Percentiles rank a stretch among this genome's conserved stretches.
phyloP scores from a whole-genome alignment of 2,797 vertebrate genomes.

The Danio tinwini region DNA sequence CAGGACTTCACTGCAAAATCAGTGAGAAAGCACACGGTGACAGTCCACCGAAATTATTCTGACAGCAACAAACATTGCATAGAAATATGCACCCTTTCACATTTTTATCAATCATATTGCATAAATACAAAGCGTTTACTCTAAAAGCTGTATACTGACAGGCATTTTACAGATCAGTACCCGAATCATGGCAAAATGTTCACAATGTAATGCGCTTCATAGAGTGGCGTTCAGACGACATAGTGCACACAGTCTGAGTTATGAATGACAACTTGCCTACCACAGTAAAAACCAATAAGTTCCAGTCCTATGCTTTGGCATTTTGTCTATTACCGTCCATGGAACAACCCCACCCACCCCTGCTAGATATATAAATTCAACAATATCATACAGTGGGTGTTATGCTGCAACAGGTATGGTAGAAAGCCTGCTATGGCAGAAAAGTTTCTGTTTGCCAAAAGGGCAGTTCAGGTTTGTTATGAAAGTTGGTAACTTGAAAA shows the following conservation, averaged over 20 bases:
- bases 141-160: slow-evolving; percentile 59
- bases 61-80: slow-evolving; percentile 70
- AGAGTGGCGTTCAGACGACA: slow-evolving; percentile 56
- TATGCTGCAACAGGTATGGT: slow-evolving; percentile 29
- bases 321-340: slow-evolving; percentile 54
- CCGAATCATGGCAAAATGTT: slow-evolving; percentile 56
- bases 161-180: slow-evolving; percentile 68
- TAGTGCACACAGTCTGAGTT: slow-evolving; percentile 70
- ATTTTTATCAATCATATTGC: slow-evolving; percentile 67
- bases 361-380: slow-evolving; percentile 44
- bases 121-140: slow-evolving; percentile 67
- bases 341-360: slow-evolving; percentile 23
- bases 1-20: slow-evolving; percentile 59
- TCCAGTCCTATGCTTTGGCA: slow-evolving; percentile 72
- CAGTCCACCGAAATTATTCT: slow-evolving; percentile 52
- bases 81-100: slow-evolving; percentile 72
- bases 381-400: slow-evolving; percentile 41
- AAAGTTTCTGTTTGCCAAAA: slow-evolving; percentile 49
- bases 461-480: slow-evolving; percentile 54
- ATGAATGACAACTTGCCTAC: slow-evolving; percentile 62
- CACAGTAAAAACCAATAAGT: slow-evolving; percentile 61
- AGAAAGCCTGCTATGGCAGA: slow-evolving; percentile 34
- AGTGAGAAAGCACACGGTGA: slow-evolving; percentile 56
- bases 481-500: slow-evolving; percentile 56
- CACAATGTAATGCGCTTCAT: slow-evolving; percentile 65